phyloP scores from a whole-genome alignment of 2,797 vertebrate species.

The Knipowitschia caucasica region DNA sequence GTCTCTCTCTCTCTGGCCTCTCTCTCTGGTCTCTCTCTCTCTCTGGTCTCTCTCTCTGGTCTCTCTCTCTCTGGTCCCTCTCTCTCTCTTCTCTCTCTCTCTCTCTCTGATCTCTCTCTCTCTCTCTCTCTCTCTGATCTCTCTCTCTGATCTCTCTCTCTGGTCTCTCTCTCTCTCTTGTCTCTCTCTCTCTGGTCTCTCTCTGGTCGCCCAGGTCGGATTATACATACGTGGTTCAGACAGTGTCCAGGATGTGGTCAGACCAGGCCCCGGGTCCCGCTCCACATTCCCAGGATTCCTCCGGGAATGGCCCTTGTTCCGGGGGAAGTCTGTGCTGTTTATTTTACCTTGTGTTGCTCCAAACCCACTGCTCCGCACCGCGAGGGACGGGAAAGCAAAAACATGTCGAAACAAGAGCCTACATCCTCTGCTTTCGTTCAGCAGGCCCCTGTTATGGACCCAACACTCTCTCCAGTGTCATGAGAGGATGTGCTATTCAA shows the following conservation, averaged over 20 bases:
- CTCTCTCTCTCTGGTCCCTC: not conserved
- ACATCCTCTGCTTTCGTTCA: slow-evolving; percentile 57
- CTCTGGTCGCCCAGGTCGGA: too few relatives aligned
- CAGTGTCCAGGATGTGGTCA: slow-evolving; percentile 72
- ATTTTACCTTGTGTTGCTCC: slow-evolving; percentile 76
- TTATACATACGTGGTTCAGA: too few relatives aligned
- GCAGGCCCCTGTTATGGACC: slow-evolving; percentile 18
- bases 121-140: not conserved
- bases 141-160: not conserved
- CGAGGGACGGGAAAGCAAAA: slow-evolving; percentile 73
- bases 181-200: slow-evolving; percentile 19
- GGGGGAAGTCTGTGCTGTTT: slow-evolving; percentile 76
- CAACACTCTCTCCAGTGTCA: too few relatives aligned
- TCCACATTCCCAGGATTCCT: slow-evolving; percentile 73
- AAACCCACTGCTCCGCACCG: slow-evolving; percentile 61
- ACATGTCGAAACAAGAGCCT: slow-evolving; percentile 65
- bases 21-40: not conserved
- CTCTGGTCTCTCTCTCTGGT: not conserved
- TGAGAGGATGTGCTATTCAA: too few relatives aligned
- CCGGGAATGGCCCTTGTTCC: slow-evolving; percentile 66
- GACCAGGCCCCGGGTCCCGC: slow-evolving; percentile 57
- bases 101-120: not conserved
- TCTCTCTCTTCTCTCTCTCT: not conserved
- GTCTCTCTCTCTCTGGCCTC: not conserved
- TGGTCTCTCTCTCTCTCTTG: not conserved